These are phyloP conservation scores for Megalops cyprinoides DNA, from an alignment of 2,797 vertebrate species.

Conservation along the genomic window DNA sequence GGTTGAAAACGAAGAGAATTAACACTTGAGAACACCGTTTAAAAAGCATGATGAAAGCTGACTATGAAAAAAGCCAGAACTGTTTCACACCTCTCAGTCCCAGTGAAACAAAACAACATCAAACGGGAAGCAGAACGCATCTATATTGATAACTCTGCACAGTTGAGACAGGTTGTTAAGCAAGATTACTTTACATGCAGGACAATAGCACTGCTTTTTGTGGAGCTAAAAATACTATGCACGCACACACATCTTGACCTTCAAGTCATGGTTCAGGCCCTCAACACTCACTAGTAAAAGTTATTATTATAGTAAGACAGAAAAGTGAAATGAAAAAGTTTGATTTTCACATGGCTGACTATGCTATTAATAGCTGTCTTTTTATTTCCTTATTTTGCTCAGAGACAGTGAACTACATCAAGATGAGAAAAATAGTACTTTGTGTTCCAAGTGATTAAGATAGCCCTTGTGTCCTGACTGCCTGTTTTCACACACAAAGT, in stretches of 20 bases:
- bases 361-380: slow-evolving; percentile 64
- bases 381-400: slow-evolving; percentile 64
- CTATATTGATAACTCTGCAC: too few species aligned
- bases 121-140: too few species aligned
- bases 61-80: too few species aligned
- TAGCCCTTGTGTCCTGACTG: slow-evolving; percentile 9
- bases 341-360: slow-evolving; percentile 66
- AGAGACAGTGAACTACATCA: slow-evolving; percentile 38
- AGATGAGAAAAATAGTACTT: slow-evolving; percentile 19
- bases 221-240: slow-evolving; percentile 36
- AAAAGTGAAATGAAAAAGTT: slow-evolving; percentile 73
- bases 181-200: neutral
- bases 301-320: slow-evolving; percentile 41
- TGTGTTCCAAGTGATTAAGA: slow-evolving; percentile 9
- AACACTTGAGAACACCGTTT: neutral
- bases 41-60: too few species aligned
- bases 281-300: slow-evolving; percentile 39
- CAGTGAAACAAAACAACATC: too few species aligned
- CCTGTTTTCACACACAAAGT: slow-evolving; percentile 23
- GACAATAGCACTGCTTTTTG: neutral
- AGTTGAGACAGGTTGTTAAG: neutral
- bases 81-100: too few species aligned
- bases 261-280: slow-evolving; percentile 22
- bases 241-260: slow-evolving; percentile 32
- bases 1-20: neutral